phyloP scores from a whole-genome alignment of 2,113 vertebrate genomes.

The Chascanopsetta lugubris region DNA sequence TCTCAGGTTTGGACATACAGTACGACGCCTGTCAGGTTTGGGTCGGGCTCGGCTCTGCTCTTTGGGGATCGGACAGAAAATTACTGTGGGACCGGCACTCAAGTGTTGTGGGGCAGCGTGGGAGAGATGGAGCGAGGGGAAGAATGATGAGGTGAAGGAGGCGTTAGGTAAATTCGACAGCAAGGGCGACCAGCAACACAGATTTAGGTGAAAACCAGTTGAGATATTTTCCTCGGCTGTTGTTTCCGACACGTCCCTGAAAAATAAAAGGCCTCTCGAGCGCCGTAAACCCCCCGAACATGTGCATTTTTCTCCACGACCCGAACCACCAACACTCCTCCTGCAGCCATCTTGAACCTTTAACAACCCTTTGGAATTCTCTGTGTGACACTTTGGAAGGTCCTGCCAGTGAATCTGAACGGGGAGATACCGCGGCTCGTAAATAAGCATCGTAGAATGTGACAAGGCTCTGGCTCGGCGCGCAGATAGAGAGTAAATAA shows the following conservation, averaged over 20 bases:
- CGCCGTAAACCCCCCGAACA: conserved; percentile 15
- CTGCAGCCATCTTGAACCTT: conserved; percentile 57
- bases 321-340: conserved; percentile 38
- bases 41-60: not conserved
- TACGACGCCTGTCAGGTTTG: not conserved
- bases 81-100: not conserved
- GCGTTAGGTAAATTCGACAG: conserved; percentile 1
- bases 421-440: conserved; percentile 52
- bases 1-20: not conserved
- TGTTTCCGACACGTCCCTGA: conserved; percentile 20
- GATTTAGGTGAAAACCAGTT: conserved; percentile 20
- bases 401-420: conserved; percentile 46
- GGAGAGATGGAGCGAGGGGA: not conserved
- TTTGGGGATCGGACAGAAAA: not conserved
- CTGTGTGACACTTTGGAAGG: conserved; percentile 28
- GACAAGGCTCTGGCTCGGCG: conserved; percentile 61
- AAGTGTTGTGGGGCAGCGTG: not conserved
- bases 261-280: conserved; percentile 21
- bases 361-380: conserved; percentile 46
- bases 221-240: conserved; percentile 15
- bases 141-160: not conserved
- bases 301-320: conserved; percentile 21
- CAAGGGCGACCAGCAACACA: conserved; percentile 22
- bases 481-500: conserved; percentile 66
- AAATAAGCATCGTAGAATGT: conserved; percentile 71